Evolutionary conservation across 2,113 vertebrate species (phyloP).

Genomic region (Andinoacara biseriatus): DNA sequence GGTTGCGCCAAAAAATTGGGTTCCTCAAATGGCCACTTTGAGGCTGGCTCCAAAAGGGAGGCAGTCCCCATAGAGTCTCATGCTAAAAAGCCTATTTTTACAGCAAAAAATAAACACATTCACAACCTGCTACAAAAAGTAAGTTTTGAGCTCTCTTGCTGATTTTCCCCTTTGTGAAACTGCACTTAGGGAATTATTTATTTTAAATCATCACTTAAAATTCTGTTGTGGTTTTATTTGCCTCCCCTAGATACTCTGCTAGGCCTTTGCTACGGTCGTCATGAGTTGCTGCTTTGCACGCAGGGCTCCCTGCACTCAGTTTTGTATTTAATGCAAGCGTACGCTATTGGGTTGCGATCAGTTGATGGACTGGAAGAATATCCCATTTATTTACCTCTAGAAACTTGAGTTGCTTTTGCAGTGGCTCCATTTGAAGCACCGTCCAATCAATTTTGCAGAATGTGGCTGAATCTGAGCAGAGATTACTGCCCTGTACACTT

Average conservation of each 20-base stretch:
- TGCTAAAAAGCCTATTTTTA: background rate
- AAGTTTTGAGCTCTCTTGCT: background rate
- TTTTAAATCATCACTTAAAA: background rate
- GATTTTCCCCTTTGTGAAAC: background rate
- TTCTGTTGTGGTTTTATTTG: background rate
- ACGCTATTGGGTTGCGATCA: background rate
- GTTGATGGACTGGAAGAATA: background rate
- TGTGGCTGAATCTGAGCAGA: background rate
- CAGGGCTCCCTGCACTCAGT: background rate
- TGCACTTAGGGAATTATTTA: background rate
- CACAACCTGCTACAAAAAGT: background rate
- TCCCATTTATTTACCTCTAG: background rate
- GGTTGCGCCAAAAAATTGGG: background rate
- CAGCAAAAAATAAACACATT: background rate
- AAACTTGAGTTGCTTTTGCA: background rate
- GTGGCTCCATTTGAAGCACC: background rate
- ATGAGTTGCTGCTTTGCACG: background rate
- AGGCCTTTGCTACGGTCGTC: background rate
- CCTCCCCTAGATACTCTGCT: no score
- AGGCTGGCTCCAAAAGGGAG: background rate
- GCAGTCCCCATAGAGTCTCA: no score
- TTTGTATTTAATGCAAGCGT: background rate
- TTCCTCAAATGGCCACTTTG: background rate
- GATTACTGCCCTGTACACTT: background rate
- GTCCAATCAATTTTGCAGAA: background rate